These are phyloP conservation scores for Isoperla grammatica DNA, from an alignment of 2,888 invertebrate genomes.

Conservation along the genomic window DNA sequence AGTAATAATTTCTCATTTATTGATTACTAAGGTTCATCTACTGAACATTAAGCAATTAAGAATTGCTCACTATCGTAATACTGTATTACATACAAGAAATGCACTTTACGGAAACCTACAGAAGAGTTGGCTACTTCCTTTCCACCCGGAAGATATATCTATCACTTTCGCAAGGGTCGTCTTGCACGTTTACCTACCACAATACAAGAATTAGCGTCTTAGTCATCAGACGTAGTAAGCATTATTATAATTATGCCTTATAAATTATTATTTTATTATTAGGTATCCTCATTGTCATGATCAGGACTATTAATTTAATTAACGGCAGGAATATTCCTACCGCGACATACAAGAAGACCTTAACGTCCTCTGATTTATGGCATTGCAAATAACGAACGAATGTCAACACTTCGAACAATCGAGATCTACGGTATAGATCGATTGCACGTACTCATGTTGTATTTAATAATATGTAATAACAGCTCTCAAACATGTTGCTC, in stretches of 20 bases:
- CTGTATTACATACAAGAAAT: slow-evolving; percentile 89
- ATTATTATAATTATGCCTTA: slow-evolving; percentile 5
- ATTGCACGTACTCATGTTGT: slow-evolving; percentile 8
- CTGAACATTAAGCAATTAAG: slow-evolving; percentile 20
- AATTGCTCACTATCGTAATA: slow-evolving; percentile 62
- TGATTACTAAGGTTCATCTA: slow-evolving; percentile 9
- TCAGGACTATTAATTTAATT: slow-evolving; percentile 12
- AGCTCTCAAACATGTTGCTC: slow-evolving; percentile 27
- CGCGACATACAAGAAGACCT: not conserved
- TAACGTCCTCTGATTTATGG: not conserved
- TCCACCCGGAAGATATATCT: slow-evolving; percentile 33
- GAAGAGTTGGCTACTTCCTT: slow-evolving; percentile 56
- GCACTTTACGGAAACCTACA: slow-evolving; percentile 85
- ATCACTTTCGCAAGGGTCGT: slow-evolving; percentile 38
- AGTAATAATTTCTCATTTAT: slow-evolving; percentile 7
- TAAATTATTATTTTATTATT: slow-evolving; percentile 12
- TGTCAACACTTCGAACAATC: too few species aligned
- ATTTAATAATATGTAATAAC: slow-evolving; percentile 11
- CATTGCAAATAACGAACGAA: not conserved
- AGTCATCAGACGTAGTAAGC: not conserved
- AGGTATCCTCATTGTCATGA: slow-evolving; percentile 15
- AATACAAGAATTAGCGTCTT: not conserved
- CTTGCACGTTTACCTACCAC: slow-evolving; percentile 20
- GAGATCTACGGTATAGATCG: not conserved
- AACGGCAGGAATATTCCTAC: slow-evolving; percentile 2